Percentiles rank a stretch among this genome's conserved stretches.
phyloP scores from a whole-genome alignment of 2,113 vertebrate genomes.

The Istiophorus platypterus region DNA sequence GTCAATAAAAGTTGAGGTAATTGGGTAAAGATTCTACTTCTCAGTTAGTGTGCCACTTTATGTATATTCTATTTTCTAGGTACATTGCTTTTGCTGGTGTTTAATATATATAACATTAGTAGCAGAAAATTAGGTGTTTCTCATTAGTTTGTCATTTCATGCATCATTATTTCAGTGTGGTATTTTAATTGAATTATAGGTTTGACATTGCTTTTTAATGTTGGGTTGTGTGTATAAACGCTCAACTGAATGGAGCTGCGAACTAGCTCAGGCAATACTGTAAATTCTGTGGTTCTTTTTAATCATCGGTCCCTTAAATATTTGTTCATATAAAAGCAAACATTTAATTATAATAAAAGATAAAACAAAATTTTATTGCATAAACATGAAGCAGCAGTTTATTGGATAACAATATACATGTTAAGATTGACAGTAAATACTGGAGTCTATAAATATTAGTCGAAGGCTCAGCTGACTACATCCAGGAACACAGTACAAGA shows the following conservation, averaged over 20 bases:
- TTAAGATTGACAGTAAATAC: slow-evolving; percentile 26
- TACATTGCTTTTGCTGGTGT: no score
- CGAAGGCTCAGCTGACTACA: slow-evolving; percentile 1
- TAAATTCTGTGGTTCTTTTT: background rate
- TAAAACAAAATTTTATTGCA: slow-evolving; percentile 23
- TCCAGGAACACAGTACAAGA: slow-evolving; percentile 35
- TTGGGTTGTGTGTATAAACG: background rate
- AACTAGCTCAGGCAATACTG: background rate
- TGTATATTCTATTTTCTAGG: no score
- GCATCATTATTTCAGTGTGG: no score
- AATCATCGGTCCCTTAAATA: background rate
- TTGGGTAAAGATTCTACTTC: no score
- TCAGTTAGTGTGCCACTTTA: no score
- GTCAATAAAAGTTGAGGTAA: no score
- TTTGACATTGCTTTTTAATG: background rate
- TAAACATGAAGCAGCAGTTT: slow-evolving; percentile 44
- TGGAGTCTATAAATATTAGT: slow-evolving; percentile 11
- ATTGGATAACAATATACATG: slow-evolving; percentile 34
- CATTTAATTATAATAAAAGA: background rate
- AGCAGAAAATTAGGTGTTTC: background rate
- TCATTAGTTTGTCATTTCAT: background rate
- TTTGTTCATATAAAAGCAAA: background rate
- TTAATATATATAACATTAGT: no score
- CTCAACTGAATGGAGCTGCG: no score
- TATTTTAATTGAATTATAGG: background rate